These are phyloP conservation scores for Bombylius discolor DNA, from an alignment of 2,888 invertebrate genomes.

Conservation along the genomic window DNA sequence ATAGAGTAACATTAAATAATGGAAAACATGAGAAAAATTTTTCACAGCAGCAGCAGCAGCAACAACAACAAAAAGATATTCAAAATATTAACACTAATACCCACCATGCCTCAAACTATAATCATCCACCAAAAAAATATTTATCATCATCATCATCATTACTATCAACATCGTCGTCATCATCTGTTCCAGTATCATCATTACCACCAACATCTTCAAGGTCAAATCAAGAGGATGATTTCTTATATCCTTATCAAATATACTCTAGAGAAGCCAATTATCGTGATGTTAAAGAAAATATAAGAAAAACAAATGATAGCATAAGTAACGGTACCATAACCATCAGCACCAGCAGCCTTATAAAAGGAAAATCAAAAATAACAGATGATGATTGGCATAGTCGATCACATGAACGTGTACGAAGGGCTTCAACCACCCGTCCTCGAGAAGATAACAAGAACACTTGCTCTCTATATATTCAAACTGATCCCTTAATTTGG, in stretches of 20 bases:
- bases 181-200: not conserved
- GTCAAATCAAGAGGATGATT: constrained; percentile 24
- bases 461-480: constrained; percentile 91
- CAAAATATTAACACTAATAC: constrained; percentile 3
- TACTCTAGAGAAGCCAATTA: constrained; percentile 53
- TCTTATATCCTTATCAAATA: constrained; percentile 51
- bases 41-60: no score
- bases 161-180: not conserved
- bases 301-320: not conserved
- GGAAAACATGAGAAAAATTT: no score
- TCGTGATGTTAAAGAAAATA: constrained; percentile 5
- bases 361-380: no score
- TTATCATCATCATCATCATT: constrained; percentile 3
- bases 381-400: constrained; percentile 24
- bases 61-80: no score
- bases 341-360: no score
- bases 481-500: constrained; percentile 98
- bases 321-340: not conserved
- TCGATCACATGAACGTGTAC: constrained; percentile 38
- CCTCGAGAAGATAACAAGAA: constrained; percentile 62
- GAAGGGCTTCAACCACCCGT: constrained; percentile 40
- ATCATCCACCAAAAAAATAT: constrained; percentile 31
- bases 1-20: constrained; percentile 3
- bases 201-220: not conserved
- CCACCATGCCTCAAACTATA: constrained; percentile 3